Conservation (phyloP, 2,888 invertebrate species). For the Ischnura elegans region DNA sequence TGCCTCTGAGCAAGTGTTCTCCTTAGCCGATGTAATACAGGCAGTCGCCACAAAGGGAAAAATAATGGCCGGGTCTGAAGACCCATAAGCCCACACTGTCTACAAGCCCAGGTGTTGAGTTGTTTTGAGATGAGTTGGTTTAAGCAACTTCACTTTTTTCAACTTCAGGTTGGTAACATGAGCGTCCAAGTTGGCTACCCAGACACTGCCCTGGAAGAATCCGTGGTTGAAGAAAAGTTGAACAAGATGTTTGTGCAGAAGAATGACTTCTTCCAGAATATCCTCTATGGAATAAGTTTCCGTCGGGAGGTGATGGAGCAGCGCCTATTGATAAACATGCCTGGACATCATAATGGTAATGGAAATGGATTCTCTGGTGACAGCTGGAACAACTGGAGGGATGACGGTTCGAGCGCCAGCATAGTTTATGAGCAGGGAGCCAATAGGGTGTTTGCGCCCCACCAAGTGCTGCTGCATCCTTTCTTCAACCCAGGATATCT, state of each 20-base stretch:
- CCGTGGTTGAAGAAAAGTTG: conserved; percentile 77
- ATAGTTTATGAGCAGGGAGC: conserved; percentile 77
- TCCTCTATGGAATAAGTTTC: conserved; percentile 78
- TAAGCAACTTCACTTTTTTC: too few species aligned
- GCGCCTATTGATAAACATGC: conserved; percentile 75
- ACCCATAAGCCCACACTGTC: too few species aligned
- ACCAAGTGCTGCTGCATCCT: conserved; percentile 77
- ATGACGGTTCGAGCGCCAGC: conserved; percentile 73
- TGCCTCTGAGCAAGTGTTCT: too few species aligned
- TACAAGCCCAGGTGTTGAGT: too few species aligned
- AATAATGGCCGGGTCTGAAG: too few species aligned
- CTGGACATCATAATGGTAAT: conserved; percentile 74
- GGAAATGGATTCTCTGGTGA: neutral
- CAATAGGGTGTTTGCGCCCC: conserved; percentile 79
- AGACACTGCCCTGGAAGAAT: conserved; percentile 74
- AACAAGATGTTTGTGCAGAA: conserved; percentile 78
- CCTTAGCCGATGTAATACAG: neutral
- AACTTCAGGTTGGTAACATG: conserved; percentile 77
- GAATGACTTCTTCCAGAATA: conserved; percentile 80
- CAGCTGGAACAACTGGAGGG: conserved; percentile 74
- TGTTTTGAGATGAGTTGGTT: too few species aligned
- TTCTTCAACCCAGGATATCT: conserved; percentile 78
- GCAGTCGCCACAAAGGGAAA: too few species aligned
- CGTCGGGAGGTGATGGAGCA: conserved; percentile 77
- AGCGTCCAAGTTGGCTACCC: conserved; percentile 79